Conservation (phyloP, 92 coral and sea anemone species). For the Montipora capitata region DNA sequence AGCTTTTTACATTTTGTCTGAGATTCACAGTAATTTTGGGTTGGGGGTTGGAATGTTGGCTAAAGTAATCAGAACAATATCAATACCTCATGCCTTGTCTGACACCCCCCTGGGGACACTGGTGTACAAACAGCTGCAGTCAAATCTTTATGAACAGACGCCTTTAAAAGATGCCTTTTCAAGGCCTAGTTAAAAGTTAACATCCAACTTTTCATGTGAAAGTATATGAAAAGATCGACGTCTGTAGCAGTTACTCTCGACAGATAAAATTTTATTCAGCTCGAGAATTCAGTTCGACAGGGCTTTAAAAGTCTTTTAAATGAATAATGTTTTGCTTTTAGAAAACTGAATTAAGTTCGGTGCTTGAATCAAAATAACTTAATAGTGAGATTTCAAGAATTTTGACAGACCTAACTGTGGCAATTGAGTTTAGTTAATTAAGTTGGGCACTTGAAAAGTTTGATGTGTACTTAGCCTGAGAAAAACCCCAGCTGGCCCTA, state of each 20-base stretch:
- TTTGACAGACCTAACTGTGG: constrained; percentile 22
- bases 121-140: too few species aligned
- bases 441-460: constrained; percentile 12
- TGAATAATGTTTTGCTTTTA: constrained; percentile 23
- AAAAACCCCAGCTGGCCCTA: constrained; percentile 15
- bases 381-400: constrained; percentile 32
- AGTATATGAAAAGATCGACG: constrained; percentile 22
- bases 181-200: constrained; percentile 70
- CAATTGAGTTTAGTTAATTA: constrained; percentile 1
- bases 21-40: too few species aligned
- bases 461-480: constrained; percentile 21
- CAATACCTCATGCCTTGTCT: too few species aligned
- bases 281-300: background rate
- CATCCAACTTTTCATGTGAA: constrained; percentile 38
- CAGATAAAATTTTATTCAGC: constrained; percentile 5
- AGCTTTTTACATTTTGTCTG: too few species aligned
- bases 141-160: too few species aligned
- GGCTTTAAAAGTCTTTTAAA: too few species aligned
- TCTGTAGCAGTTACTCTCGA: background rate
- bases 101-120: too few species aligned
- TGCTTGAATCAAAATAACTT: too few species aligned
- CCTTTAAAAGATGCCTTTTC: too few species aligned
- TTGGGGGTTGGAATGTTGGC: too few species aligned
- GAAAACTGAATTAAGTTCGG: constrained; percentile 18
- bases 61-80: too few species aligned